Base-by-base conservation (phyloP, 1,140 invertebrate genomes). In the Brachionus paranguensis region DNA sequence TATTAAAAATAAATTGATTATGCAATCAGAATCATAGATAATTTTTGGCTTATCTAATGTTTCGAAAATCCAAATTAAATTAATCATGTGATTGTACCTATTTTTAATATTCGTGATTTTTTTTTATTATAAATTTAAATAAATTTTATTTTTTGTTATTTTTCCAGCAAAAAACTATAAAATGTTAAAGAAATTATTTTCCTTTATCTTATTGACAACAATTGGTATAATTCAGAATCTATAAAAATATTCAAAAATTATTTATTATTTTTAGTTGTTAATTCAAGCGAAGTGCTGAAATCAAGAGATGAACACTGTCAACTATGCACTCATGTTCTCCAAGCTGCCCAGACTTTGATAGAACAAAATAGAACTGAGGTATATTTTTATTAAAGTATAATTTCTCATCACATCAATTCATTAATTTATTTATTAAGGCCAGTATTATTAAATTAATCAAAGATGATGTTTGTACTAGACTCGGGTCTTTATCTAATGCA, bases 331-430 rank as follows among this genome's bases (percentile, higher is more conserved):
- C 33, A 64, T 8, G 78, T 81, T 47, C 41, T 81, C n/a, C 27
- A 12, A 43, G 14, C 33, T 2, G 78, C 78, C 33, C 78, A 81
- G n/a, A 60, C 60, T 43, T 81, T 81, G 11, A 14, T 81, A 12
- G 53, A 65, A 45, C 78, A 81, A 81, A 81, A 81, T 33, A 81
- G 33, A 81, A 81, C 78, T 24, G 53, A 76, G 27, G 72, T 76
- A 76, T 3, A 27, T n/a, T 76, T 27, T 37, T 29, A 29, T 29
- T 29, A 0, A 2, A 29, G 27, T 29, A 3, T 3, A 27, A 27
- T 27, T 50, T 12, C 11, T 27, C 14, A 41, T 20, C 1, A 45
- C 1, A 29, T 50, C 29, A 14, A 37, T 24, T 76, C 11, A 50
- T 1, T 24, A 20, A n/a, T 17, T 14, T 27, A 27, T 5, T 37